phyloP scores from a whole-genome alignment of 2,113 vertebrate genomes.

The Larimichthys polyactis region DNA sequence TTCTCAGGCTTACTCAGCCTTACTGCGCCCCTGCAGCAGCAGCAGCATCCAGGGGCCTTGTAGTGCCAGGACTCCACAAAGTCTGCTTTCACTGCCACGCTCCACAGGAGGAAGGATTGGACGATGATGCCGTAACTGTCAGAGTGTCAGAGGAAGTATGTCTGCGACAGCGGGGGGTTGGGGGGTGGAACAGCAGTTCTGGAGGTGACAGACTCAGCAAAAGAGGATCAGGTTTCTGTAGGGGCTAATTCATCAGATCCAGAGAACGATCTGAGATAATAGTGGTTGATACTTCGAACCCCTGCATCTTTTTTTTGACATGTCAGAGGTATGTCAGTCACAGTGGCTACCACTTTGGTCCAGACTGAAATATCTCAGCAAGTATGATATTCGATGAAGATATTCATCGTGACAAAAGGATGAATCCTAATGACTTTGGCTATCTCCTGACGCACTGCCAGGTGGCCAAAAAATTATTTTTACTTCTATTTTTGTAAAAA shows the following conservation, averaged over 20 bases:
- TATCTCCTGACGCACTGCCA: not conserved
- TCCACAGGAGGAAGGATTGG: slow-evolving; percentile 68
- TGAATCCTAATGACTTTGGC: not conserved
- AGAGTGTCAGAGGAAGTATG: slow-evolving; percentile 58
- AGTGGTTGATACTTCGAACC: slow-evolving; percentile 6
- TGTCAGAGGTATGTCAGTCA: not conserved
- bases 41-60: slow-evolving; percentile 50
- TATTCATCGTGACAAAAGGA: not conserved
- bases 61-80: slow-evolving; percentile 58
- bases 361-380: slow-evolving; percentile 4
- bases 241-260: slow-evolving; percentile 18
- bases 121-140: slow-evolving; percentile 64
- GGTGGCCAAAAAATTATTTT: not conserved
- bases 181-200: not conserved
- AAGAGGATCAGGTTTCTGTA: slow-evolving; percentile 17
- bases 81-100: slow-evolving; percentile 64
- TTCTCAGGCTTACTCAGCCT: slow-evolving; percentile 77
- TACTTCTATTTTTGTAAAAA: not conserved
- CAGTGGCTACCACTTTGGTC: not conserved
- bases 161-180: slow-evolving; percentile 15
- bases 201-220: slow-evolving; percentile 39
- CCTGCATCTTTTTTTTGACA: not conserved
- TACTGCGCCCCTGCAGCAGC: slow-evolving; percentile 55
- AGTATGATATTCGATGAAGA: not conserved
- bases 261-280: slow-evolving; percentile 6